Conservation (phyloP, 2,888 invertebrate species). For the Ennomos fuscantarius region DNA sequence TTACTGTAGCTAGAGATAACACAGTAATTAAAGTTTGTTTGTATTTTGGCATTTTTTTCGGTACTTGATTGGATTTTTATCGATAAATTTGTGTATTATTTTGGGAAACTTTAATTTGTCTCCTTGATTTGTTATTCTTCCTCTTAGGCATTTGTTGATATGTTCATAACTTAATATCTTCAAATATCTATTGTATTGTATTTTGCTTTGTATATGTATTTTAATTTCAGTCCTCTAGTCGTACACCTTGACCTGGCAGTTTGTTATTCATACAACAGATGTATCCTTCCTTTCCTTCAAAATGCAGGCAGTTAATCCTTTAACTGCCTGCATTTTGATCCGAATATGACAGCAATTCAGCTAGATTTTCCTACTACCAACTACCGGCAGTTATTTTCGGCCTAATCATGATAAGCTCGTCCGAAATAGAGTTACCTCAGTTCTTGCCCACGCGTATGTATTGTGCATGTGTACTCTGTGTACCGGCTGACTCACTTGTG, state of each 20-base stretch:
- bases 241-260: conserved; percentile 27
- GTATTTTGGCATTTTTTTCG: too few species aligned
- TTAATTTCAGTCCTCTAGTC: background rate
- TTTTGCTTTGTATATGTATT: background rate
- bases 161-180: too few species aligned
- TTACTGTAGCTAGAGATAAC: background rate
- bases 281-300: too few species aligned
- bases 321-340: conserved; percentile 15
- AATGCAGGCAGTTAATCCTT: too few species aligned
- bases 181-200: background rate
- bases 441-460: conserved; percentile 29
- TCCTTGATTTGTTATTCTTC: too few species aligned
- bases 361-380: conserved; percentile 25
- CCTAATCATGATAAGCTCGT: conserved; percentile 39
- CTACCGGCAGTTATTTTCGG: conserved; percentile 33
- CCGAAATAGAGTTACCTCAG: conserved; percentile 41
- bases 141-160: too few species aligned
- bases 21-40: background rate
- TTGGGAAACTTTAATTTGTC: too few species aligned
- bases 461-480: too few species aligned
- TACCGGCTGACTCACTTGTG: conserved; percentile 24
- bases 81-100: too few species aligned
- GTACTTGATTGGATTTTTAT: too few species aligned
- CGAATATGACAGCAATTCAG: conserved; percentile 29
- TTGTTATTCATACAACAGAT: conserved; percentile 1